Evolutionary conservation across 2,113 vertebrate species (phyloP), one percentile per base, ranked within the genome.

Genomic region (Paralichthys olivaceus): DNA sequence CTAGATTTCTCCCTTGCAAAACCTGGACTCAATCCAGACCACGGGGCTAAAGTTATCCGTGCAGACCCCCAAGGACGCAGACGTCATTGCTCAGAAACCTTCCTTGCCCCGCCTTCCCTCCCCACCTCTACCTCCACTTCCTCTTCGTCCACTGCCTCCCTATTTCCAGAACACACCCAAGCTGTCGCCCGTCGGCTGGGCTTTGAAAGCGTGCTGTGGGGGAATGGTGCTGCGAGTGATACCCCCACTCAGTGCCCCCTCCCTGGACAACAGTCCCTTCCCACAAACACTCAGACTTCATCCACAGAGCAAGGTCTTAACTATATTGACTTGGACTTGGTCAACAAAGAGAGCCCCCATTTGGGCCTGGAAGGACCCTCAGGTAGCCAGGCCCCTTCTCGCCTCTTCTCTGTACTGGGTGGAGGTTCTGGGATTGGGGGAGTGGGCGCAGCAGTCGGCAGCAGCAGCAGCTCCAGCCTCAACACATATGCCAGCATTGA

Each of bases 321-420:
- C 82, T 97, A 96, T 37, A 93, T 96, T 32, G 95, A 96, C 86
- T 90, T 97, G 87, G 95, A 96, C 81, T 87, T 96, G 84, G 94
- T 83, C 79, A 94, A 88, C 84, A 94, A 94, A 75, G 94, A 94
- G 77, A 86, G 67, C 53, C 86, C 92, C 26, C 90, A 92, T 5
- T 29, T 89, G 20, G 78, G 67, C 17, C 74, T 89, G 59, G 95
- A 95, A 14, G 93, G 85, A 23, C 63, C 92, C 23, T 77, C 84
- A 26, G 72, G 89, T 56, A 78, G 61, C 78, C 94, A 93, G 84
- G 71, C 84, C 20, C 81, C 92, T 1, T 78, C 90, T 40, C 91
- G 94, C 13, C 91, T 94, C 69, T 94, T 92, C 81, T 93, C 93
- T 19, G 85, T 82, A 7, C 77, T 93, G 17, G 82, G 74, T 15